Evolutionary conservation across 1,140 invertebrate genomes (phyloP).

Genomic region (Ceratoteleas bidentatus): DNA sequence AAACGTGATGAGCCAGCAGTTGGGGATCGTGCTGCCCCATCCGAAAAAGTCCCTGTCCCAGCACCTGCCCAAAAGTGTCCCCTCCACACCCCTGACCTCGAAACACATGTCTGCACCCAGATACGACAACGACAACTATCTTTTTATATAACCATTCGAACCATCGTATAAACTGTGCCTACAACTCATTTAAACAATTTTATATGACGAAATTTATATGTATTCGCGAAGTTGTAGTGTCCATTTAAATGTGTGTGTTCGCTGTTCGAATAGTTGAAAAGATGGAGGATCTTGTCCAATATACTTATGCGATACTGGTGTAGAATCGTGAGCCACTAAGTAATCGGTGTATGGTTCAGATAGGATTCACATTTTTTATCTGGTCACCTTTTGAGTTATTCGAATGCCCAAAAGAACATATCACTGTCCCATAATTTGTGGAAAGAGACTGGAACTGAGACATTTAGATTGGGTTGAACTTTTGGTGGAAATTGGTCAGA

Average conservation of each 20-base stretch:
- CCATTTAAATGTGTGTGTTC: background rate
- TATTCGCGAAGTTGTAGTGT: background rate
- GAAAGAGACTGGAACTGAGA: too few species aligned
- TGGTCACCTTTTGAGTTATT: too few species aligned
- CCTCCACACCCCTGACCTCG: slow-evolving; percentile 76
- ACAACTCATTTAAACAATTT: background rate
- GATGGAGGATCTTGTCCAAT: too few species aligned
- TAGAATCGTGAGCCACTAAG: too few species aligned
- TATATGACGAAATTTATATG: background rate
- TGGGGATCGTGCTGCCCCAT: slow-evolving; percentile 68
- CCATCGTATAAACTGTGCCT: slow-evolving; percentile 2
- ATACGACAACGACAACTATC: slow-evolving; percentile 84
- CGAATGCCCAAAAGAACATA: too few species aligned
- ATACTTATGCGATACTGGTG: too few species aligned
- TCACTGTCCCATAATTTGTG: too few species aligned
- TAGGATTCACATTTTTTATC: background rate
- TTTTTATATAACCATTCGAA: slow-evolving; percentile 80
- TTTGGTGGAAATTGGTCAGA: too few species aligned
- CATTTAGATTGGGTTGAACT: too few species aligned
- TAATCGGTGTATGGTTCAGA: background rate
- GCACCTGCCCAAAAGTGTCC: slow-evolving; percentile 76
- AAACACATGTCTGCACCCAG: slow-evolving; percentile 77
- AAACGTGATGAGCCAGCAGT: slow-evolving; percentile 67
- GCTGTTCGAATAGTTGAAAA: too few species aligned
- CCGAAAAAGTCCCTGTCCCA: slow-evolving; percentile 69